phyloP scores from a whole-genome alignment of 92 coral and sea anemone species.

The Metridium senile region DNA sequence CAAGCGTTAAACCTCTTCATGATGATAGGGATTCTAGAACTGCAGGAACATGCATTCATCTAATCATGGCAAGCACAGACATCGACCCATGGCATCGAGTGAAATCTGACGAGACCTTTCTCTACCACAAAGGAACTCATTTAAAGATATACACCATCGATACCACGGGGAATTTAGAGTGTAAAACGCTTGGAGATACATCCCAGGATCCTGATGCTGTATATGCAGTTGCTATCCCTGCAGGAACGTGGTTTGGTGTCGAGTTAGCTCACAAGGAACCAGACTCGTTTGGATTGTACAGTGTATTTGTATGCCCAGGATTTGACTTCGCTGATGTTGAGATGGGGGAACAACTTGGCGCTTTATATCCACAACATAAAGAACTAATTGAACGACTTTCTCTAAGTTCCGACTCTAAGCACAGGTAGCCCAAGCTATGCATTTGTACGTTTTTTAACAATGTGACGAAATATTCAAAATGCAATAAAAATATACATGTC shows the following conservation, averaged over 20 bases:
- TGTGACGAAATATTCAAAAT: too few species aligned
- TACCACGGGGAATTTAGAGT: conserved; percentile 49
- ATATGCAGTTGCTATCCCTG: conserved; percentile 60
- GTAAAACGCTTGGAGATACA: conserved; percentile 61
- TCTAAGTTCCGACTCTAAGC: too few species aligned
- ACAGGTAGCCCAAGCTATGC: not conserved
- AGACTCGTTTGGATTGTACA: conserved; percentile 53
- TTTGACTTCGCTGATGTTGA: conserved; percentile 64
- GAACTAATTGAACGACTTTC: conserved; percentile 50
- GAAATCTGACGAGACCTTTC: conserved; percentile 79
- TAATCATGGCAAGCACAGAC: conserved; percentile 51
- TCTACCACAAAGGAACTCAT: conserved; percentile 70
- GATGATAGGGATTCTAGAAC: conserved; percentile 54
- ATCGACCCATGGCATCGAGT: conserved; percentile 71
- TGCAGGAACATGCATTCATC: conserved; percentile 66
- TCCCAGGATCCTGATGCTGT: conserved; percentile 44
- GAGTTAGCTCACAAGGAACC: conserved; percentile 44
- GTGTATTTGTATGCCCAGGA: conserved; percentile 79
- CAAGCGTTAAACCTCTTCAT: conserved; percentile 64
- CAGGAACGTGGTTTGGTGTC: conserved; percentile 78
- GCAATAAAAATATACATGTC: too few species aligned
- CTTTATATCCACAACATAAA: conserved; percentile 68
- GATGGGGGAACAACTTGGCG: conserved; percentile 43
- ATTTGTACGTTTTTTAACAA: too few species aligned
- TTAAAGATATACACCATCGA: conserved; percentile 54